Percentiles rank a stretch among this genome's conserved stretches.
Evolutionary conservation across 2,888 invertebrate genomes (phyloP).

Genomic region (Thysanoteuthis rhombus): DNA sequence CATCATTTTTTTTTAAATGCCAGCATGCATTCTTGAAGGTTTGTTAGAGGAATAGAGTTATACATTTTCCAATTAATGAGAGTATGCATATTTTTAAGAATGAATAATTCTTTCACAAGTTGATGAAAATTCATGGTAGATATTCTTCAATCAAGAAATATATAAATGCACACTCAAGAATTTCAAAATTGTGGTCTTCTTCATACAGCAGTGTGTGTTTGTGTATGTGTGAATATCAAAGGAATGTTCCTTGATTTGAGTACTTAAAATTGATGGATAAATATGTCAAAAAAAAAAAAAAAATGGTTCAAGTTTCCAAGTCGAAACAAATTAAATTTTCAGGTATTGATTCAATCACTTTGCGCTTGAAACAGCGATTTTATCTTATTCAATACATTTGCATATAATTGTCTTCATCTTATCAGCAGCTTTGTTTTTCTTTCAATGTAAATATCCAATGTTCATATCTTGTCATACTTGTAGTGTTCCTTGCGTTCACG

Average conservation of each 20-base stretch:
- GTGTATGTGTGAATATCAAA: not conserved
- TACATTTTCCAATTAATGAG: not conserved
- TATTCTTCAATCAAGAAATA: not conserved
- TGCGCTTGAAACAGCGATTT: not conserved
- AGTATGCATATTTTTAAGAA: not conserved
- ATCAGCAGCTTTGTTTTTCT: not conserved
- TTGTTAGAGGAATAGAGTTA: not conserved
- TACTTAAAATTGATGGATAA: not conserved
- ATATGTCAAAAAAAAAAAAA: not conserved
- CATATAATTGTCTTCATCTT: not conserved
- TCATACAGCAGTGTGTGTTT: not conserved
- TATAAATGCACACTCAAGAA: not conserved
- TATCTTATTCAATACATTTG: not conserved
- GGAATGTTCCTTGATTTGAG: not conserved
- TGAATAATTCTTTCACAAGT: not conserved
- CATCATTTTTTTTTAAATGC: not conserved
- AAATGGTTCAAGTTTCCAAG: not conserved
- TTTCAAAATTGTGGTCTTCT: not conserved
- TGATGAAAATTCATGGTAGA: not conserved
- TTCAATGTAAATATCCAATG: not conserved
- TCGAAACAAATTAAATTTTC: too few species aligned
- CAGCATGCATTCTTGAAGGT: not conserved
- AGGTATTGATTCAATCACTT: not conserved
- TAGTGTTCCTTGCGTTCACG: slow-evolving; percentile 57
- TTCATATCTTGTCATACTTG: slow-evolving; percentile 51